Conservation (phyloP, 2,113 vertebrate genomes). For the Raja brachyura region DNA sequence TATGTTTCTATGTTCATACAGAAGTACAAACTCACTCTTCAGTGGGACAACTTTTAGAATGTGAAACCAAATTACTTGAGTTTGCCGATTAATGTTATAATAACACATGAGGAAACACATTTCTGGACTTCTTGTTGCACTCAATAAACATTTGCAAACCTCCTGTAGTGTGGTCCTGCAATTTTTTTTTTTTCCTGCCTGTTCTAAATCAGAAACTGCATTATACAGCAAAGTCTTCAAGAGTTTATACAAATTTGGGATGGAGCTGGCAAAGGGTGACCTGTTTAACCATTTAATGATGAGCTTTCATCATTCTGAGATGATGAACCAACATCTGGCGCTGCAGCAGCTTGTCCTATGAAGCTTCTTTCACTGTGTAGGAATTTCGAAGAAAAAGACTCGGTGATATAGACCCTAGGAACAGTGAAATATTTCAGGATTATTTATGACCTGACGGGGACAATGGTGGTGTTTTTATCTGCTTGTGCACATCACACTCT, state of each 20-base stretch:
- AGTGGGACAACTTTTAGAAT: neutral
- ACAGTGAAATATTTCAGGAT: too few species aligned
- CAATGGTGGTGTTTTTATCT: too few species aligned
- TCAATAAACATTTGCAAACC: constrained; percentile 25
- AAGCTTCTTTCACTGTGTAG: too few species aligned
- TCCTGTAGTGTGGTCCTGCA: neutral
- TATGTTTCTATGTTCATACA: too few species aligned
- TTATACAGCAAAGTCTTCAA: neutral
- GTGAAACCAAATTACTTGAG: neutral
- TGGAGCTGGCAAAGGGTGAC: neutral
- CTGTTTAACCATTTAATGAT: neutral
- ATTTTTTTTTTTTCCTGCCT: neutral
- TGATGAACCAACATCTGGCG: too few species aligned
- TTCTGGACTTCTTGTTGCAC: neutral
- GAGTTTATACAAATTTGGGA: neutral
- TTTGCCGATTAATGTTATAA: neutral
- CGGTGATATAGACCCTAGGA: too few species aligned
- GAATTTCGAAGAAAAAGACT: too few species aligned
- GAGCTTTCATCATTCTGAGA: neutral
- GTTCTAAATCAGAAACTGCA: neutral
- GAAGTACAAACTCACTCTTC: neutral
- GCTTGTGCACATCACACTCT: too few species aligned
- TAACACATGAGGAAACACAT: neutral
- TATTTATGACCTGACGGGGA: too few species aligned
- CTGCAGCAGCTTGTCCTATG: too few species aligned